These are phyloP conservation scores for Copsychus sechellarum DNA, from an alignment of 2,113 vertebrate genomes.

Conservation along the genomic window DNA sequence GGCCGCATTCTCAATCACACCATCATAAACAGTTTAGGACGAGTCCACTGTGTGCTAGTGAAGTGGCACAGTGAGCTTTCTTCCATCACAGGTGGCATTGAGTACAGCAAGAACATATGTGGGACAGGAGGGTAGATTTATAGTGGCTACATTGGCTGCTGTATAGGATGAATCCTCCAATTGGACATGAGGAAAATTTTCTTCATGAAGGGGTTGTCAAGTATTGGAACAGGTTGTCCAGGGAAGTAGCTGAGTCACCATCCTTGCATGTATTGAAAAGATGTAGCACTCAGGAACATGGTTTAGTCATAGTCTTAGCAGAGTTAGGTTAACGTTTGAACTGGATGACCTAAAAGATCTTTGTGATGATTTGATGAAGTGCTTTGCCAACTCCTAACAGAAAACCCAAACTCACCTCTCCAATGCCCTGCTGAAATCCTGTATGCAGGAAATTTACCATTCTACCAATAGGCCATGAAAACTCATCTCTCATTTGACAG, in stretches of 20 bases:
- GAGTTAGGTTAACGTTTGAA: not conserved
- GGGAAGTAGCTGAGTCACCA: not conserved
- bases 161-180: not conserved
- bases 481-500: not conserved
- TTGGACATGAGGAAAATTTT: not conserved
- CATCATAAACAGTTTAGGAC: not conserved
- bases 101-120: not conserved
- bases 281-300: not conserved
- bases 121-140: not conserved
- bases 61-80: not conserved
- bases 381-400: not conserved
- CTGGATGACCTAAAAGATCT: not conserved
- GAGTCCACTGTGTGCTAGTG: not conserved
- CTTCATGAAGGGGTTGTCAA: not conserved
- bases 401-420: not conserved
- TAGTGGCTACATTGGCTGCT: rapidly evolving
- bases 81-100: not conserved
- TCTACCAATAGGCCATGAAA: not conserved
- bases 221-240: not conserved
- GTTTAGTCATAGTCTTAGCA: not conserved
- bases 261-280: not conserved
- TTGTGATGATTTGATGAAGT: not conserved
- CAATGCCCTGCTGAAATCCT: not conserved
- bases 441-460: not conserved
- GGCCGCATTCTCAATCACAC: not conserved